Percentiles rank a stretch among this genome's conserved stretches.
These are phyloP conservation scores for Geophilus truncorum DNA, from an alignment of 2,888 invertebrate genomes.

Conservation along the genomic window DNA sequence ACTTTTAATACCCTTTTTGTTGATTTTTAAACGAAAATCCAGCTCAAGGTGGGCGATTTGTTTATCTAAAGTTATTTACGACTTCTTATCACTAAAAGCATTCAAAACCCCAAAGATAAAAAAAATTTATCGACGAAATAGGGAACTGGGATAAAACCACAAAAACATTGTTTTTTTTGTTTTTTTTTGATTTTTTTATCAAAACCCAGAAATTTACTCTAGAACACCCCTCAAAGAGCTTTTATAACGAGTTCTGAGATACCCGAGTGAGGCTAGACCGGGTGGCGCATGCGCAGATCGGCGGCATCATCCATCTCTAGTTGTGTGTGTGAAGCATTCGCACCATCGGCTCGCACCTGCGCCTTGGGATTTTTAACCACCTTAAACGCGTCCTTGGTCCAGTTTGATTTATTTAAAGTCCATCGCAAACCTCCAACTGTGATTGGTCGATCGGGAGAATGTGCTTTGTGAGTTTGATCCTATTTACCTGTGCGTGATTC, in stretches of 20 bases:
- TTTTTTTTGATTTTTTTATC: neutral
- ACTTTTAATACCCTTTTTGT: neutral
- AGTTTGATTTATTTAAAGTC: neutral
- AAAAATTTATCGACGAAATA: neutral
- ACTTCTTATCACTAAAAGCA: neutral
- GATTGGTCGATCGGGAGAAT: neutral
- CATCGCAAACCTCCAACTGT: neutral
- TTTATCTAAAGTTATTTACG: neutral
- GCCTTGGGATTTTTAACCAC: neutral
- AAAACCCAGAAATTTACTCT: neutral
- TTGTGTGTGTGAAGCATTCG: neutral
- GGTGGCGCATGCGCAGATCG: neutral
- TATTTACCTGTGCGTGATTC: neutral
- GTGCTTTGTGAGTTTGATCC: neutral
- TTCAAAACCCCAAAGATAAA: too few species aligned
- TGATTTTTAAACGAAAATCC: neutral
- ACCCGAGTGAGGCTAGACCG: neutral
- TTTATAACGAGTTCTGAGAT: too few species aligned
- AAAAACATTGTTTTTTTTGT: neutral
- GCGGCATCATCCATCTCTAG: neutral
- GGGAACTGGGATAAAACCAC: neutral
- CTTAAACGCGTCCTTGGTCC: too few species aligned
- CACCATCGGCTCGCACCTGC: neutral
- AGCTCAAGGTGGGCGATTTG: neutral
- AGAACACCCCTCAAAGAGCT: too few species aligned